Base-by-base conservation (phyloP, 2,888 invertebrate genomes). In the Scelioninae gen. 1 region DNA sequence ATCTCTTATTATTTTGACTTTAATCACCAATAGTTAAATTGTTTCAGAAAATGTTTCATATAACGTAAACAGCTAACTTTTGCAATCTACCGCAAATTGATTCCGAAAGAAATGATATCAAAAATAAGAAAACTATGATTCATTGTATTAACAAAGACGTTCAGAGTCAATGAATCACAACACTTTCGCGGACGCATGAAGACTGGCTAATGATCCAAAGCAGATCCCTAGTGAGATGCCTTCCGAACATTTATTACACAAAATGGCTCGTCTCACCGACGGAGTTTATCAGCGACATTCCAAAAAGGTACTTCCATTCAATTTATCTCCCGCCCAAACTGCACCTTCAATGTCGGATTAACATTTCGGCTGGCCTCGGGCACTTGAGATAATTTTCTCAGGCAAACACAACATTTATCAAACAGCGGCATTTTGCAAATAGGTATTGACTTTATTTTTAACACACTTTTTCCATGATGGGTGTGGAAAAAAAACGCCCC, bases 241-340 rank as follows among this genome's bases (percentile, higher is more conserved):
- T 71, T 49, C 38, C 7, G 43, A 49, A 66, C 65, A 60, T 66
- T 60, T 51, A 62, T 72, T 60, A 60, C 40, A 38, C 15, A 51
- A 58, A 51, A 43, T 16, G 51, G 51, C 40, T 65, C 38, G 34
- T 13, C 58, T 47, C 38, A 40, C 15, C 29, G 16, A 31, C 45
- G 9, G n/a, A 16, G 58, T 58, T 75, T 75, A 75, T 75, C 66
- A 75, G 66, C 49, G 51, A 63, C 75, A 75, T 66, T 75, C 58
- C 66, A 58, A 75, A 75, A 75, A 40, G 16, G 51, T 49, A 69
- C 47, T 71, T 58, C 15, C 58, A 58, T 71, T 71, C 32, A 53
- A 47, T 71, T 71, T 71, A 71, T 71, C 58, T 71, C 16, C 10
- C 5, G 11, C n/a, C 16, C 53, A 29, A 47, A 56, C 56, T n/a